phyloP scores from a whole-genome alignment of 2,113 vertebrate species.

The Arizona elegans region DNA sequence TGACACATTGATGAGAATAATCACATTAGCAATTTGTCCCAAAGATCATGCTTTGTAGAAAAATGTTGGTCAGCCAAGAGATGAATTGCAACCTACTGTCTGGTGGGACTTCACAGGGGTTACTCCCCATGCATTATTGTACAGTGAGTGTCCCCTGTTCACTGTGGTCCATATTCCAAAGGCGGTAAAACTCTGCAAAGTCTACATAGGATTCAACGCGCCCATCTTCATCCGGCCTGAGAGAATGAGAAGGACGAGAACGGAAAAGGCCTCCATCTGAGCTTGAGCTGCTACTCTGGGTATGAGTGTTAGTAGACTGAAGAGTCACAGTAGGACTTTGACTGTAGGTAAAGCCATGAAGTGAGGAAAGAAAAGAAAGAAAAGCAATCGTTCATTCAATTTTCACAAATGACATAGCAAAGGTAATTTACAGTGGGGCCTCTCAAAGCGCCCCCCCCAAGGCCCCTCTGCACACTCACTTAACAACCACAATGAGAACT shows the following conservation, averaged over 20 bases:
- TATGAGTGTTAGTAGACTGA: conserved; percentile 95
- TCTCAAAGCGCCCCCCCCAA: not conserved
- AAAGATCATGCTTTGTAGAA: conserved; percentile 17
- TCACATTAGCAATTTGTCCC: not conserved
- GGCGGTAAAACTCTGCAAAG: conserved; percentile 91
- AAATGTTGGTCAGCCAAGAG: not conserved
- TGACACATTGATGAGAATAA: rapidly evolving
- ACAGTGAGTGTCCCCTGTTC: conserved; percentile 72
- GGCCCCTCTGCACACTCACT: not conserved
- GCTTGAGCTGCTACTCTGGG: conserved; percentile 96
- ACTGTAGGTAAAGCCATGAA: conserved; percentile 56
- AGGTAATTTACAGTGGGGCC: no score
- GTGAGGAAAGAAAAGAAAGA: not conserved
- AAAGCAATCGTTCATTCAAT: conserved; percentile 5
- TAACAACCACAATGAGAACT: not conserved
- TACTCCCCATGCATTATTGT: conserved; percentile 26
- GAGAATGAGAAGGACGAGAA: conserved; percentile 85
- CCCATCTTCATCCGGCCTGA: conserved; percentile 92
- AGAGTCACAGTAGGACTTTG: conserved; percentile 95
- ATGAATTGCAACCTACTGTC: not conserved
- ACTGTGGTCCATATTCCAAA: conserved; percentile 89
- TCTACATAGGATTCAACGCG: conserved; percentile 94
- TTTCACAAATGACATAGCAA: not conserved
- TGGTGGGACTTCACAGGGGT: rapidly evolving
- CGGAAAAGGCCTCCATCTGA: conserved; percentile 91